Percentiles rank a stretch among this genome's conserved stretches.
phyloP scores from a whole-genome alignment of 2,888 invertebrate species.

The Pandemis cinnamomeana region DNA sequence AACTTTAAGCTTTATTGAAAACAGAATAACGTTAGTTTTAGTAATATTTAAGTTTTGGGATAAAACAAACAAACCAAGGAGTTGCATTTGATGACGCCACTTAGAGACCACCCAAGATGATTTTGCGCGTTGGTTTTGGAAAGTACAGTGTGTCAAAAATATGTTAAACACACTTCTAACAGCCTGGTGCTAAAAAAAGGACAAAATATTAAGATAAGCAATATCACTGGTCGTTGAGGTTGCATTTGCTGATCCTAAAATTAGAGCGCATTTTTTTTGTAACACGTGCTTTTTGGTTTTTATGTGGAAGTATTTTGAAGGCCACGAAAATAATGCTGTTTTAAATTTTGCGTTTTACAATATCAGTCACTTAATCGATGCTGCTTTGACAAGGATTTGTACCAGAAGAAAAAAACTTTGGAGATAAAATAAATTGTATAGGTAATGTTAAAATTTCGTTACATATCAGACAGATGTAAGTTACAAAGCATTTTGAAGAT shows the following conservation, averaged over 20 bases:
- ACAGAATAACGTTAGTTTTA: background rate
- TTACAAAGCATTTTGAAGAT: background rate
- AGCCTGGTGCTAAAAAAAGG: constrained; percentile 39
- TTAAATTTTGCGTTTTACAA: background rate
- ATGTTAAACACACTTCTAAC: constrained; percentile 40
- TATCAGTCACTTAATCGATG: background rate
- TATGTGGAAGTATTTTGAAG: no score
- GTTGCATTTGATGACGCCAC: constrained; percentile 77
- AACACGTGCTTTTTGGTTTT: constrained; percentile 24
- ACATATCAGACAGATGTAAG: background rate
- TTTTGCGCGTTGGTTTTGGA: constrained; percentile 62
- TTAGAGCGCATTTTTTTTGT: constrained; percentile 21
- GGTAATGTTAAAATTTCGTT: background rate
- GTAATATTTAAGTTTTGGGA: constrained; percentile 48
- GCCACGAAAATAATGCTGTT: background rate
- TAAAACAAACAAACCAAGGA: constrained; percentile 69
- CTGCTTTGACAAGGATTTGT: background rate
- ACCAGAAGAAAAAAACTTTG: background rate
- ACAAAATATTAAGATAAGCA: constrained; percentile 34
- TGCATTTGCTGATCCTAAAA: constrained; percentile 37
- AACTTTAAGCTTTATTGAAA: constrained; percentile 43
- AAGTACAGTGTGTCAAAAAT: constrained; percentile 42
- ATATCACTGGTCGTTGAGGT: constrained; percentile 31
- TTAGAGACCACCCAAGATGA: constrained; percentile 79
- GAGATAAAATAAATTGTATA: no score